Base-by-base conservation (phyloP, 2,113 vertebrate genomes). In the Datnioides undecimradiatus region DNA sequence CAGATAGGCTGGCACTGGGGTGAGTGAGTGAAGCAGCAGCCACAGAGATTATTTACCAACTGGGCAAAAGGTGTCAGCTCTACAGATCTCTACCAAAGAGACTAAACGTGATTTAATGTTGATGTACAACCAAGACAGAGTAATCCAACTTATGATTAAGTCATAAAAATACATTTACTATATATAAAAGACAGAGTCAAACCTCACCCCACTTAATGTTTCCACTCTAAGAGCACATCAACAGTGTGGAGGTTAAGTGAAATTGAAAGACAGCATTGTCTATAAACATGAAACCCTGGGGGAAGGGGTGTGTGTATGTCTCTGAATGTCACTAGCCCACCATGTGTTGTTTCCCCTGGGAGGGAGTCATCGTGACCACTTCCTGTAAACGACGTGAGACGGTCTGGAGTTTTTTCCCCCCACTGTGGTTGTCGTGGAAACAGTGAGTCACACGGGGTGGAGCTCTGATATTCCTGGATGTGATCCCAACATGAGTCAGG, bases 401-500 rank as follows among this genome's bases (percentile, higher is more conserved):
- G 13, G 60, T 73, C 64, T 27, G 17, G n/a, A 48, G 34, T 16
- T 48, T 73, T 58, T 48, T 73, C 55, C 34, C 38, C 10, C 34
- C 31, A 41, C 57, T 66, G 66, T 65, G 65, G 85, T 88, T 76
- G 70, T 65, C 45, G 21, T 87, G 82, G 89, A 89, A 90, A 88
- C 72, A 45, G 8, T 93, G 90, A 93, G 76, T 93, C 92, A 93
- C 46, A 55, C 34, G 45, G 66, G 79, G 73, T 76, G 91, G 83
- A 82, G 86, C 69, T 33, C 65, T 41, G 29, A 79, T 76, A 90
- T 90, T 91, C 90, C 66, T 79, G 64, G 63, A 78, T 73, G 19
- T 51, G 74, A 87, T 87, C 74, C 87, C 65, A 11, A 57, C 57
- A 49, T 8, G 59, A 58, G 45, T 48, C n/a, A 7, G 71, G 49